Evolutionary conservation across 92 coral and sea anemone species (phyloP).

Genomic region (Zoanthus solanderi): DNA sequence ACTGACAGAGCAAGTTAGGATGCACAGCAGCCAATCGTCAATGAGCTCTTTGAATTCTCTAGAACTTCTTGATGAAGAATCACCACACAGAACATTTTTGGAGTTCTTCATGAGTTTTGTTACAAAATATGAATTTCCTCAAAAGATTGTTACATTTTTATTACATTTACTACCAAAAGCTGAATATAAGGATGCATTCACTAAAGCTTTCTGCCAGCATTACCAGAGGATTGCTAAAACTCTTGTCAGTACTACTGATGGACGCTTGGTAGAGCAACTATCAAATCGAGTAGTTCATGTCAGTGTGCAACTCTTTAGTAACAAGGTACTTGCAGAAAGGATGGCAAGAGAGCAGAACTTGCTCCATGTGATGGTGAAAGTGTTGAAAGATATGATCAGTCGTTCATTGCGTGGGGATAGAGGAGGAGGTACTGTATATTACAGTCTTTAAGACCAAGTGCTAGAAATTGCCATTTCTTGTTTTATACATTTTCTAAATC

Average conservation of each 20-base stretch:
- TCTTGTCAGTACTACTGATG: constrained; percentile 72
- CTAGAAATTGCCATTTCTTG: too few species aligned
- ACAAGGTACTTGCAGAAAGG: constrained; percentile 88
- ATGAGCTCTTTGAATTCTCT: constrained; percentile 58
- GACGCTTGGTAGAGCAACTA: constrained; percentile 85
- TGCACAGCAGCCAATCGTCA: constrained; percentile 65
- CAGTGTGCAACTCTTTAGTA: constrained; percentile 98
- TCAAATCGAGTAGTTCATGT: constrained; percentile 97
- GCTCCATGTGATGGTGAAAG: constrained; percentile 95
- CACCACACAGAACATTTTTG: constrained; percentile 67
- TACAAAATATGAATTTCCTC: constrained; percentile 94
- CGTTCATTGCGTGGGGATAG: constrained; percentile 79
- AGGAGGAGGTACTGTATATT: constrained; percentile 77
- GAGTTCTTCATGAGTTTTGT: constrained; percentile 96
- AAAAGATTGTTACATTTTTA: constrained; percentile 96
- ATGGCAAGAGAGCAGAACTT: constrained; percentile 95
- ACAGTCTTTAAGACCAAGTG: too few species aligned
- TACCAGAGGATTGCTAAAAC: constrained; percentile 96
- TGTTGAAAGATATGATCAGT: constrained; percentile 94
- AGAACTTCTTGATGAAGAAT: constrained; percentile 67
- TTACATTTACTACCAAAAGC: constrained; percentile 91
- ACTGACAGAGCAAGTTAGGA: neutral
- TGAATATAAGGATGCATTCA: constrained; percentile 92
- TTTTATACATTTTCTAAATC: too few species aligned
- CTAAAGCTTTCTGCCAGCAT: constrained; percentile 91